Base-by-base conservation (phyloP, 2,888 invertebrate genomes). In the Hedya salicella region DNA sequence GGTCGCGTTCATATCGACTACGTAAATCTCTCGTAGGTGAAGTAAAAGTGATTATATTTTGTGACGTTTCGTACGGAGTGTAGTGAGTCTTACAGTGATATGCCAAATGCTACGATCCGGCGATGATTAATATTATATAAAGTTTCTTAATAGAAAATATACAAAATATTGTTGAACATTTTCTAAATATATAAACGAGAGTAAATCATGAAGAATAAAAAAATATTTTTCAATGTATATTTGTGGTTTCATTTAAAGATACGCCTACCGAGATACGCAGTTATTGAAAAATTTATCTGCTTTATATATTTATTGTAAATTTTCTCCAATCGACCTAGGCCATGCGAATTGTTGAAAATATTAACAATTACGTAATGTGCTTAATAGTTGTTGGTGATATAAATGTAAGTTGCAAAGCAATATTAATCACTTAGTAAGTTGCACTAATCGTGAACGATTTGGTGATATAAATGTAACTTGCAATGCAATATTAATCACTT, bases 161-260 rank as follows among this genome's bases (percentile, higher is more conserved):
- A 91, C 89, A 91, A 89, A 54, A 87, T 86, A 91, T 90, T 91
- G 92, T 92, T 91, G 89, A 91, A 88, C 75, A 81, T 90, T 91
- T 92, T 91, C 90, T 90, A 91, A 91, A 91, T 91, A 91, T 91
- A 87, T 91, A 89, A 77, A 87, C 82, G 80, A 84, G 79, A 87
- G 78, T 85, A 90, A 86, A 91, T 89, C 89, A 85, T 86, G 88
- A 80, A 88, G 83, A 91, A 90, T 90, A 91, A 92, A 91, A n/a
- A 91, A 91, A 88, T 91, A 91, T 91, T 92, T 91, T 92, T 91
- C 87, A 91, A 91, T 85, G 85, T 87, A 91, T 50, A 71, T 66
- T 62, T 74, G 75, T 82, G 76, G 81, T 89, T 86, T 84, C 77
- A 85, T 88, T 89, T 79, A 52, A 52, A 50, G 25, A 21, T 67